Evolutionary conservation across 2,888 invertebrate species (phyloP).

Genomic region (Drosophila testacea): DNA sequence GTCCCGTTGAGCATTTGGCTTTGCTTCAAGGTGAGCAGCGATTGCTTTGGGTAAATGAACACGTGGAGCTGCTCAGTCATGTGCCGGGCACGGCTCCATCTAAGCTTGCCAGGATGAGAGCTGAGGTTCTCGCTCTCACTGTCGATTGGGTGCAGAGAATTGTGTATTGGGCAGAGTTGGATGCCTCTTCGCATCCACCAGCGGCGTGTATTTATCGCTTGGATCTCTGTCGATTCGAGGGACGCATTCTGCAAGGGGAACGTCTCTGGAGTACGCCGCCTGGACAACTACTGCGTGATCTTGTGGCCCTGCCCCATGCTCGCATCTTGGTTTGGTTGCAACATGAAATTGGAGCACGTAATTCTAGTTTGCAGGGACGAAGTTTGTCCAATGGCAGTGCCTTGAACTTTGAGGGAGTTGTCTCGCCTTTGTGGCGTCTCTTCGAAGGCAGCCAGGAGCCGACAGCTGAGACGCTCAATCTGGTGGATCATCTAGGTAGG

Average conservation of each 20-base stretch:
- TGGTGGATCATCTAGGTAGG: slow-evolving; percentile 60
- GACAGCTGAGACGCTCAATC: slow-evolving; percentile 69
- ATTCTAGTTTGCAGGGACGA: slow-evolving; percentile 71
- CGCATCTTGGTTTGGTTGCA: slow-evolving; percentile 92
- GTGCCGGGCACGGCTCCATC: slow-evolving; percentile 81
- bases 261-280: slow-evolving; percentile 87
- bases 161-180: slow-evolving; percentile 92
- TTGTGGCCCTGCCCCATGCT: slow-evolving; percentile 91
- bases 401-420: slow-evolving; percentile 9
- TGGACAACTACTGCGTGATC: slow-evolving; percentile 88
- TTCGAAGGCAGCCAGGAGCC: slow-evolving; percentile 73
- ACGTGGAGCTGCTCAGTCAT: slow-evolving; percentile 83
- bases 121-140: slow-evolving; percentile 89
- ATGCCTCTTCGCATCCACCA: slow-evolving; percentile 80
- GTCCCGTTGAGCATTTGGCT: slow-evolving; percentile 89
- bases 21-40: slow-evolving; percentile 88
- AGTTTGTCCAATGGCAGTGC: slow-evolving; percentile 60
- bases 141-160: slow-evolving; percentile 95
- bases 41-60: slow-evolving; percentile 92
- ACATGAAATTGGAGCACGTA: slow-evolving; percentile 65
- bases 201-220: slow-evolving; percentile 88
- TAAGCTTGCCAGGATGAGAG: slow-evolving; percentile 87
- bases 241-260: slow-evolving; percentile 86
- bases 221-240: slow-evolving; percentile 88
- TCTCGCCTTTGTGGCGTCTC: slow-evolving; percentile 48